Base-by-base conservation (phyloP, 2,113 vertebrate genomes). In the Isurus oxyrinchus region DNA sequence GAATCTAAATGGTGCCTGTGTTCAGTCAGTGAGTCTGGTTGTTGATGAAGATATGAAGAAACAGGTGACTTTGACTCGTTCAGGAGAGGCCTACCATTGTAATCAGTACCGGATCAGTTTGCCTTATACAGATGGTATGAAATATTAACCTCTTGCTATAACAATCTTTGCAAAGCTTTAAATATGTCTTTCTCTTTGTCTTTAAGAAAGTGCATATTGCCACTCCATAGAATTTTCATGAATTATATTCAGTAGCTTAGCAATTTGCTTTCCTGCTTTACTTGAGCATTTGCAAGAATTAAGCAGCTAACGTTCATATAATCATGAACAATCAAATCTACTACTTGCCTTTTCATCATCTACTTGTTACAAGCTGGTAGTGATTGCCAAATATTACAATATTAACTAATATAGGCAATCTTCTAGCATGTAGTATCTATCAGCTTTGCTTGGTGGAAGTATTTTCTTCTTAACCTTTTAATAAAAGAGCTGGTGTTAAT, bases 1-100 rank as follows among this genome's bases (percentile, higher is more conserved):
- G 99, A 99, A 99, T 97, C 97, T 99, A 96, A 99, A 99, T 94
- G 98, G 99, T 61, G 97, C 98, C 53, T 99, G 99, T 97, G 98
- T 99, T 97, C 99, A 99, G 84, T 99, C 99, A 49, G 97, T 99
- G 88, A 99, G 97, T 96, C 97, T 99, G 97, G 97, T 99, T 72
- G 96, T 99, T 96, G 98, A 99, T 96, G 99, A 99, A 97, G 98
- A 99, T 97, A 98, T 98, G 96, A 98, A 97, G 97, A 98, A 98
- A n/a, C 99, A 99, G 98, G 98, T 99, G 97, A 99, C 98, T 40
- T 97, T 99, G 98, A 99, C 98, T 96, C 98, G 98, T 97, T 97
- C 98, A 2, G 99, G 99, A 91, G 99, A 99, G 96, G 98, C 99
- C 96, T 98, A 98, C 97, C 97, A 99, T 97, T 98, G 98, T 91